Evolutionary conservation across 2,797 vertebrate genomes (phyloP).

Genomic region (Synaphobranchus kaupii): DNA sequence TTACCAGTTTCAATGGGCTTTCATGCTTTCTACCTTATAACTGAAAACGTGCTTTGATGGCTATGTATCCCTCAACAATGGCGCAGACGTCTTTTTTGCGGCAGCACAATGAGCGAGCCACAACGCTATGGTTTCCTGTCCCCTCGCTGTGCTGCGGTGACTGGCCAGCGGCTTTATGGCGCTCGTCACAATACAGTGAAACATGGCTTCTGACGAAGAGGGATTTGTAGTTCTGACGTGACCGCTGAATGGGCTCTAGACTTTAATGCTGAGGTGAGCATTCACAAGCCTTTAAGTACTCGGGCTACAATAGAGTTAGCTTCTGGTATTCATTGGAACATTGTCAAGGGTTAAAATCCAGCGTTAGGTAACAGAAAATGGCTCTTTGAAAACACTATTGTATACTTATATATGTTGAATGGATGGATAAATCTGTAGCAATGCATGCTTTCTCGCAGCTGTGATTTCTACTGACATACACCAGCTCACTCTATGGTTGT

Average conservation of each 20-base stretch:
- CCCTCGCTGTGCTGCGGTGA: slow-evolving; percentile 13
- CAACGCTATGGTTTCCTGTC: slow-evolving; percentile 77
- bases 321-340: neutral
- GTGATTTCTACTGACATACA: neutral
- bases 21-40: slow-evolving; percentile 75
- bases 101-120: slow-evolving; percentile 66
- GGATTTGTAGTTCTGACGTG: slow-evolving; percentile 65
- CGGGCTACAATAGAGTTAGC: neutral
- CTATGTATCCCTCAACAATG: slow-evolving; percentile 70
- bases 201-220: slow-evolving; percentile 58
- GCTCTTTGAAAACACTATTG: slow-evolving; percentile 1
- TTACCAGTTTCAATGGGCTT: slow-evolving; percentile 64
- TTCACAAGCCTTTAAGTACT: slow-evolving; percentile 1
- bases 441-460: neutral
- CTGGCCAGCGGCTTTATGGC: slow-evolving; percentile 43
- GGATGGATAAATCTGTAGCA: neutral
- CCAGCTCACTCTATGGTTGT: neutral
- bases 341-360: neutral
- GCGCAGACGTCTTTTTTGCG: slow-evolving; percentile 66
- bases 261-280: slow-evolving; percentile 5
- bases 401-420: neutral
- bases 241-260: neutral
- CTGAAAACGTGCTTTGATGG: slow-evolving; percentile 76
- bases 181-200: slow-evolving; percentile 70
- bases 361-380: neutral